Evolutionary conservation across 2,113 vertebrate species (phyloP).

Genomic region (Sinosuthora webbiana): DNA sequence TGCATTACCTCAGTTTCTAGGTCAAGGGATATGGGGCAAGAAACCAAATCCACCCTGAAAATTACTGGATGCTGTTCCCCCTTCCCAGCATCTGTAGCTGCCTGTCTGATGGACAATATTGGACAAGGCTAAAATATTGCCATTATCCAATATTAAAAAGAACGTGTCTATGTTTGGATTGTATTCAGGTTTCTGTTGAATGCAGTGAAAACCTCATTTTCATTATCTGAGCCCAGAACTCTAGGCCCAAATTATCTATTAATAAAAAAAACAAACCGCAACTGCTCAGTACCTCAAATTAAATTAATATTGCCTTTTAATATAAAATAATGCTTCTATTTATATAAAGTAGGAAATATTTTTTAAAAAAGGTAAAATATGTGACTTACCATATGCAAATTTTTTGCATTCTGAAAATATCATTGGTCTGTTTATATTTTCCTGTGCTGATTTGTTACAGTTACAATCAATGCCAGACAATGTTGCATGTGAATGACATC

Average conservation of each 20-base stretch:
- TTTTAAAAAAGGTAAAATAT: neutral
- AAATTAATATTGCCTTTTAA: neutral
- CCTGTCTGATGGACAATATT: neutral
- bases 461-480: neutral
- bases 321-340: neutral
- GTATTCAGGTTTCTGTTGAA: neutral
- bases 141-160: neutral
- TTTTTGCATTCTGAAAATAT: neutral
- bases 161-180: rapidly evolving
- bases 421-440: neutral
- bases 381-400: neutral
- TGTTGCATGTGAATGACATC: neutral
- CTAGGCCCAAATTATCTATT: neutral
- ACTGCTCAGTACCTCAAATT: neutral
- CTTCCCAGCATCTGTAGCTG: neutral
- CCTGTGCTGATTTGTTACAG: neutral
- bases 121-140: neutral
- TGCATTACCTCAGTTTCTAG: neutral
- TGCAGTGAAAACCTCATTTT: neutral
- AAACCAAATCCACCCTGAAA: neutral
- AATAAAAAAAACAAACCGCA: neutral
- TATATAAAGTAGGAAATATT: neutral
- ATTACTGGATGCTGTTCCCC: neutral
- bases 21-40: neutral
- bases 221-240: neutral